Conservation (phyloP, 2,113 vertebrate species). For the Aegotheles bennettii region DNA sequence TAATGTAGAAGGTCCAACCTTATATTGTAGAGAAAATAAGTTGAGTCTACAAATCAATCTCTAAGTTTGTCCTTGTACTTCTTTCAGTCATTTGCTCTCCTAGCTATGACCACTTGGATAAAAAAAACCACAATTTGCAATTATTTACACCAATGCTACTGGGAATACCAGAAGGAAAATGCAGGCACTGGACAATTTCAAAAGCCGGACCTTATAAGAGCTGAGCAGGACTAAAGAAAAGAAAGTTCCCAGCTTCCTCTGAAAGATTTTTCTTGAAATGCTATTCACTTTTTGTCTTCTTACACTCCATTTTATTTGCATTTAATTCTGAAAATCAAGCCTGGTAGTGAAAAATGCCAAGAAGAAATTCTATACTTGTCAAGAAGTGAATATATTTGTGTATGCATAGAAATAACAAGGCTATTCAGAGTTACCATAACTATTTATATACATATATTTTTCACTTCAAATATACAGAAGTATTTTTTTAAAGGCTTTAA, state of each 20-base stretch:
- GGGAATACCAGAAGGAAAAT: background rate
- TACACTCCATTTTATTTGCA: background rate
- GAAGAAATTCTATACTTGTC: background rate
- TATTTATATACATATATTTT: background rate
- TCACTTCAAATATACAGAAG: background rate
- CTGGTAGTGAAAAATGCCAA: background rate
- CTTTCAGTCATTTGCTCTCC: background rate
- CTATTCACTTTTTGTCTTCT: background rate
- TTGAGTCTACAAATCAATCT: background rate
- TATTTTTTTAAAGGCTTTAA: background rate
- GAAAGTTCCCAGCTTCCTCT: background rate
- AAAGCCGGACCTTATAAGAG: background rate
- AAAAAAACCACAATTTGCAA: background rate
- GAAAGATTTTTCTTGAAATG: background rate
- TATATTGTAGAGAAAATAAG: background rate
- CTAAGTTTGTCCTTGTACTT: background rate
- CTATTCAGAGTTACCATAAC: background rate
- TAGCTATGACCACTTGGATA: background rate
- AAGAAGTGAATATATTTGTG: background rate
- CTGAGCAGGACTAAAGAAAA: background rate
- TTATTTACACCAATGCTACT: background rate
- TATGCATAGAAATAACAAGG: background rate
- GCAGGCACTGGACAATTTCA: background rate
- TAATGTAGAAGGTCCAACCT: background rate
- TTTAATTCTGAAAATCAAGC: background rate